Percentiles rank a stretch among this genome's conserved stretches.
These are phyloP conservation scores for Tiliacea citrago DNA, from an alignment of 2,888 invertebrate genomes.

Conservation along the genomic window DNA sequence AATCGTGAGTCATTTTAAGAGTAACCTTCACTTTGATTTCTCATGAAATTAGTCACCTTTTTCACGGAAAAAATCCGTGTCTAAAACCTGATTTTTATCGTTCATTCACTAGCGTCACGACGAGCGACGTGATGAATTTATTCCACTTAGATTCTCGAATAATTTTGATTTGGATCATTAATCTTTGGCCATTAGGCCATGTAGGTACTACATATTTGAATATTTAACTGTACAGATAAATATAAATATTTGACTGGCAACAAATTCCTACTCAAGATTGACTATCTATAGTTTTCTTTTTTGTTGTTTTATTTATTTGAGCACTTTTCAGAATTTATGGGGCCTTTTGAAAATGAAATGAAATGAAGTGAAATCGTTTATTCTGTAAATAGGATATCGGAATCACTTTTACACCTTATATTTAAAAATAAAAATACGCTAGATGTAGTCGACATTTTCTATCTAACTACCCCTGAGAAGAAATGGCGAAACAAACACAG, in stretches of 20 bases:
- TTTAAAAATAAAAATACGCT: too few species aligned
- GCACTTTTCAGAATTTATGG: too few species aligned
- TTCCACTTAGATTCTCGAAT: slow-evolving; percentile 37
- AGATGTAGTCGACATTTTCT: too few species aligned
- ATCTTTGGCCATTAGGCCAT: slow-evolving; percentile 34
- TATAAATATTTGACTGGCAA: not conserved
- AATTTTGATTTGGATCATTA: slow-evolving; percentile 16
- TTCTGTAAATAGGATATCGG: too few species aligned
- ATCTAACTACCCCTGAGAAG: too few species aligned
- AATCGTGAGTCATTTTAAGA: slow-evolving; percentile 47
- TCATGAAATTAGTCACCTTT: slow-evolving; percentile 58
- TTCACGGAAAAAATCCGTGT: slow-evolving; percentile 44
- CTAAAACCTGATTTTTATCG: slow-evolving; percentile 50
- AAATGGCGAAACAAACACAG: too few species aligned
- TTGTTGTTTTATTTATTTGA: not conserved
- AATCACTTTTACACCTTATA: too few species aligned
- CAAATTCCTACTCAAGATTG: not conserved
- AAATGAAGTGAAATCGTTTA: too few species aligned
- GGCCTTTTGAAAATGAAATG: too few species aligned
- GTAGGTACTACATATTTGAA: not conserved
- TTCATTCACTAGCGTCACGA: slow-evolving; percentile 35
- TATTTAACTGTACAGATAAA: not conserved
- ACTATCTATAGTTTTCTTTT: not conserved
- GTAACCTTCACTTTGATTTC: slow-evolving; percentile 54
- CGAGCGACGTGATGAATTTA: slow-evolving; percentile 41